Conservation (phyloP, 2,888 invertebrate species). For the Teinopalpus imperialis region DNA sequence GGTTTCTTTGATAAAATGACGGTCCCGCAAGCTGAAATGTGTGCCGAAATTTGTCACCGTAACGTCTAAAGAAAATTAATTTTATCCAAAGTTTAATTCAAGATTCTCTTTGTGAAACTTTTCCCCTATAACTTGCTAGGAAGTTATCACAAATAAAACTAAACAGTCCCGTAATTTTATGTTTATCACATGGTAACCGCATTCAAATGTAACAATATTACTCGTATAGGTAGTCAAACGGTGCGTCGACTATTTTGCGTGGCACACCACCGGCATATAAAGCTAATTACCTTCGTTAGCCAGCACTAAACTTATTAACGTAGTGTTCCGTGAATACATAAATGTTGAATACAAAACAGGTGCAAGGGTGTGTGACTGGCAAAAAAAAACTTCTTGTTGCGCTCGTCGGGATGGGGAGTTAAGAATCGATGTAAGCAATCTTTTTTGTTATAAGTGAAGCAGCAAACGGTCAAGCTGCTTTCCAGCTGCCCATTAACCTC, state of each 20-base stretch:
- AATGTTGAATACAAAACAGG: conserved; percentile 25
- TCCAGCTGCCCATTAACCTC: too few relatives aligned
- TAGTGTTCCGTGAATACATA: conserved; percentile 37
- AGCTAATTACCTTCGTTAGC: conserved; percentile 48
- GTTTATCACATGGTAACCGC: conserved; percentile 27
- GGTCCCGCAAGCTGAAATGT: too few relatives aligned
- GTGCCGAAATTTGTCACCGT: too few relatives aligned
- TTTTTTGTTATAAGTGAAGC: too few relatives aligned
- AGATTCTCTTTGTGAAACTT: too few relatives aligned
- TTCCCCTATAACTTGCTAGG: too few relatives aligned
- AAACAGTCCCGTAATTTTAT: too few relatives aligned
- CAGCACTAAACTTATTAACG: conserved; percentile 38
- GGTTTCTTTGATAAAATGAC: too few relatives aligned
- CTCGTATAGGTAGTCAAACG: conserved; percentile 40
- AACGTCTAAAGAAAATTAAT: too few relatives aligned
- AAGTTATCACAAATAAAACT: too few relatives aligned
- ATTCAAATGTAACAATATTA: conserved; percentile 45
- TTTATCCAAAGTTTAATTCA: too few relatives aligned
- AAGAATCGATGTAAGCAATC: conserved; percentile 1
- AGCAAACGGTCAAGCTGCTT: too few relatives aligned
- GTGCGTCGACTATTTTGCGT: conserved; percentile 44
- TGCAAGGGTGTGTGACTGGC: conserved; percentile 21
- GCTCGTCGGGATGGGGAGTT: not conserved
- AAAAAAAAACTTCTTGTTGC: conserved; percentile 22
- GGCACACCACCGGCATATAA: conserved; percentile 45